Base-by-base conservation (phyloP, 2,113 vertebrate species). In the Ptilorrhoa leucosticta region DNA sequence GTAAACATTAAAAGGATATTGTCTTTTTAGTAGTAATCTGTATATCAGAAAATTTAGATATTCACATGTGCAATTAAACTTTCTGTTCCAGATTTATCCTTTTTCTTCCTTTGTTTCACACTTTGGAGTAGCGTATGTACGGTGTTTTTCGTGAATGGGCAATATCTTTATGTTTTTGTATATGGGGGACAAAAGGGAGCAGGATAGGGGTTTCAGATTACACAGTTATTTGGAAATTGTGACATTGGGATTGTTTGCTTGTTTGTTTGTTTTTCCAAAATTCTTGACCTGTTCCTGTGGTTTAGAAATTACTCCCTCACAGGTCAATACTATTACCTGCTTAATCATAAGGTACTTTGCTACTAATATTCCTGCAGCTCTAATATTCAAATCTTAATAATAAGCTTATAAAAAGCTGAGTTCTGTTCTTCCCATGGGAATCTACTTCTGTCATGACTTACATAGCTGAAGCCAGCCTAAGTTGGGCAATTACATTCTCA, bases 401-500 rank as follows among this genome's bases (percentile, higher is more conserved):
- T 61, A 83, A 71, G 28, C 16, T 51, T 70, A 81, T 76, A 69
- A 87, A 92, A 92, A 92, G 12, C 66, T 54, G 61, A 60, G 40
- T 92, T 93, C 45, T 61, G 10, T 50, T 92, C 47, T 89, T 87
- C 72, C 91, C 58, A 48, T 50, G 60, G 75, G 75, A 83, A 50
- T 54, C 78, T 42, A 15, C 80, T 70, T 89, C 61, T 90, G 42
- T 90, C 54, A 93, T 78, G 63, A 87, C 26, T 81, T 81, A 63
- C 20, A 14, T 3, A 82, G 77, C 51, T 94, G 88, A 88, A 90
- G 60, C n/a, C 56, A 90, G 68, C 53, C 92, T 65, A 87, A 72
- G 37, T 92, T 96, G 83, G 86, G 66, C 93, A 96, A 94, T 82
- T 94, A 53, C 51, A 80, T 96, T 95, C 95, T 77, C 65, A 91